Conservation (phyloP, 2,888 invertebrate genomes). For the Mellilla xanthometata region DNA sequence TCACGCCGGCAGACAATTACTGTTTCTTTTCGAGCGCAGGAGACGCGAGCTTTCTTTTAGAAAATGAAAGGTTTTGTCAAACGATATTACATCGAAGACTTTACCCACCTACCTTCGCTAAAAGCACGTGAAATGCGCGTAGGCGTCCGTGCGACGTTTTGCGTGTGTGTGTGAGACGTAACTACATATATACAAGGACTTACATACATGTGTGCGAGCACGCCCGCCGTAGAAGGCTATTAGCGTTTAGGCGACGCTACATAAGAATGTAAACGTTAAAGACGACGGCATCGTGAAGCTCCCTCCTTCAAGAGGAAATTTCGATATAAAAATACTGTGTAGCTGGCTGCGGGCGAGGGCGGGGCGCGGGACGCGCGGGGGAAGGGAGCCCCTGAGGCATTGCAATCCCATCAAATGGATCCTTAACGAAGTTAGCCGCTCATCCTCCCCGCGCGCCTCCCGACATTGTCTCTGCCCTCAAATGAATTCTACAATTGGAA, state of each 20-base stretch:
- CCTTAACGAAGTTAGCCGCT: slow-evolving; percentile 88
- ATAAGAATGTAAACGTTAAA: slow-evolving; percentile 83
- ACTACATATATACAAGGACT: slow-evolving; percentile 29
- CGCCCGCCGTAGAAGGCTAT: slow-evolving; percentile 72
- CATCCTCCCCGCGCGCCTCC: slow-evolving; percentile 81
- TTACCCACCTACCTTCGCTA: slow-evolving; percentile 59
- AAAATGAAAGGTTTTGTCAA: slow-evolving; percentile 68
- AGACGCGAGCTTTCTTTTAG: slow-evolving; percentile 54
- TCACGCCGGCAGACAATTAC: slow-evolving; percentile 50
- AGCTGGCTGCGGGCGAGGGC: slow-evolving; percentile 51
- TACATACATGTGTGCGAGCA: slow-evolving; percentile 40
- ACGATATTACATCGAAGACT: slow-evolving; percentile 63
- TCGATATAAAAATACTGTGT: slow-evolving; percentile 81
- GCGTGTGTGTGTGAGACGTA: slow-evolving; percentile 26
- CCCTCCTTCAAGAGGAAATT: slow-evolving; percentile 78
- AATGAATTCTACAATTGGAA: slow-evolving; percentile 84
- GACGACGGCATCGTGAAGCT: slow-evolving; percentile 71
- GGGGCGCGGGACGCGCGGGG: slow-evolving; percentile 35
- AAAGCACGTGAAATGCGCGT: slow-evolving; percentile 69
- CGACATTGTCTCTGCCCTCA: slow-evolving; percentile 83
- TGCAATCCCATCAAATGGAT: slow-evolving; percentile 91
- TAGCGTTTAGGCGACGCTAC: slow-evolving; percentile 80
- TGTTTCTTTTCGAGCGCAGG: slow-evolving; percentile 55
- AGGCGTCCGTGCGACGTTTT: slow-evolving; percentile 35
- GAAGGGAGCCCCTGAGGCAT: slow-evolving; percentile 78